A percentile compares a stretch with the other conserved stretches of the same genome.
These are phyloP conservation scores for Lycocorax pyrrhopterus DNA, from an alignment of 2,113 vertebrate genomes.

Conservation along the genomic window DNA sequence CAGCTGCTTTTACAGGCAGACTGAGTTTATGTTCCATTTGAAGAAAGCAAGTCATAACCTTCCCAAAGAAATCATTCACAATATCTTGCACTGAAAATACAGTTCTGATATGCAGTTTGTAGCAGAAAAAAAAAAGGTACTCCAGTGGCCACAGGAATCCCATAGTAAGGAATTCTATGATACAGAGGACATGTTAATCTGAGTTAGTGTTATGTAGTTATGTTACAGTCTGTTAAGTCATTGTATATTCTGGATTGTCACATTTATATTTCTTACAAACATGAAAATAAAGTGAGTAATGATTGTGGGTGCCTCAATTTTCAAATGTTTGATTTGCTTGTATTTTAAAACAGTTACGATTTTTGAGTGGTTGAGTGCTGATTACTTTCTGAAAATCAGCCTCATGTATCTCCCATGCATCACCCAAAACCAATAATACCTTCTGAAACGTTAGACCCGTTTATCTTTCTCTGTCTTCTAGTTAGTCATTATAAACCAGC, in stretches of 20 bases:
- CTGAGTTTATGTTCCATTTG: not conserved
- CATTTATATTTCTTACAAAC: not conserved
- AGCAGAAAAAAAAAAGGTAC: not conserved
- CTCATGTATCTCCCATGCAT: not conserved
- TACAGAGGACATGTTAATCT: not conserved
- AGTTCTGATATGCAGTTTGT: not conserved
- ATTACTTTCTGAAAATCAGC: not conserved
- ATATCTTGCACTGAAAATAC: not conserved
- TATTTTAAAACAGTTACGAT: not conserved
- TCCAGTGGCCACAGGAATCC: not conserved
- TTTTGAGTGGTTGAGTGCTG: not conserved
- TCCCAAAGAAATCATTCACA: not conserved
- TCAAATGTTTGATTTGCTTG: not conserved
- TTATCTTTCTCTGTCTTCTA: not conserved
- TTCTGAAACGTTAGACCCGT: not conserved
- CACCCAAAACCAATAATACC: not conserved
- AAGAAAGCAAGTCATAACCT: not conserved
- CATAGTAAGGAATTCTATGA: not conserved
- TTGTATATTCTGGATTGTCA: not conserved
- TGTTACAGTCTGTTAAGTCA: not conserved
- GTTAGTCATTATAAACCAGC: conserved; percentile 6
- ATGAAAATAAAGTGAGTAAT: not conserved
- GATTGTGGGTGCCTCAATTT: not conserved
- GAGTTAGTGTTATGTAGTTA: not conserved
- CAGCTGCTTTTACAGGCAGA: not conserved